Conservation (phyloP, 1,140 invertebrate genomes). For the Drosophila ironensis region DNA sequence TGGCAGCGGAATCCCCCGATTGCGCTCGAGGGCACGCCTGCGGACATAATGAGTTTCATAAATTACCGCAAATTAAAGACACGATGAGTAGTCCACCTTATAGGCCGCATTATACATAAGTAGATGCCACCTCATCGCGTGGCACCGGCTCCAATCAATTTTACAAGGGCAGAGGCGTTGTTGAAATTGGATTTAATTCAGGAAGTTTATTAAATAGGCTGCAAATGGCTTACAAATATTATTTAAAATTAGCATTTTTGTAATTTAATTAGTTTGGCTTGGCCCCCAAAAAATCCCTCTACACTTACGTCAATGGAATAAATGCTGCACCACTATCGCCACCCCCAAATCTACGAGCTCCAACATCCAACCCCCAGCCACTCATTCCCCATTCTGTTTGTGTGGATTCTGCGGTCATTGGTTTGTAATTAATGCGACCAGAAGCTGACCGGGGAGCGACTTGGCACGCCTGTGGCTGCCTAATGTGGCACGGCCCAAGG, state of each 20-base stretch:
- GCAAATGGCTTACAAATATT: neutral
- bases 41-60: conserved; percentile 72
- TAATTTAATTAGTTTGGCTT: too few species aligned
- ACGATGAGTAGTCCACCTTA: conserved; percentile 26
- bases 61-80: conserved; percentile 78
- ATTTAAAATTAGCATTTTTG: neutral
- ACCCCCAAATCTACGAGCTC: too few species aligned
- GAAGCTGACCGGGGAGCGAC: conserved; percentile 42
- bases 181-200: neutral
- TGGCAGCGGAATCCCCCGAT: conserved; percentile 19
- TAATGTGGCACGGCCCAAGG: conserved; percentile 45
- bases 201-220: neutral
- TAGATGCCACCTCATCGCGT: conserved; percentile 6
- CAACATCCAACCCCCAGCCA: neutral
- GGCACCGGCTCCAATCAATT: neutral
- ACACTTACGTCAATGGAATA: too few species aligned
- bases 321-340: too few species aligned
- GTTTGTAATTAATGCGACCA: conserved; percentile 77
- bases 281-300: too few species aligned
- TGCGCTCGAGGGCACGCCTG: conserved; percentile 53
- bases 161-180: neutral
- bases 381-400: conserved; percentile 13
- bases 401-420: conserved; percentile 59
- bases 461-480: conserved; percentile 56
- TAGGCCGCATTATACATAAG: neutral